phyloP scores from a whole-genome alignment of 2,113 vertebrate genomes.

The Numenius arquata region DNA sequence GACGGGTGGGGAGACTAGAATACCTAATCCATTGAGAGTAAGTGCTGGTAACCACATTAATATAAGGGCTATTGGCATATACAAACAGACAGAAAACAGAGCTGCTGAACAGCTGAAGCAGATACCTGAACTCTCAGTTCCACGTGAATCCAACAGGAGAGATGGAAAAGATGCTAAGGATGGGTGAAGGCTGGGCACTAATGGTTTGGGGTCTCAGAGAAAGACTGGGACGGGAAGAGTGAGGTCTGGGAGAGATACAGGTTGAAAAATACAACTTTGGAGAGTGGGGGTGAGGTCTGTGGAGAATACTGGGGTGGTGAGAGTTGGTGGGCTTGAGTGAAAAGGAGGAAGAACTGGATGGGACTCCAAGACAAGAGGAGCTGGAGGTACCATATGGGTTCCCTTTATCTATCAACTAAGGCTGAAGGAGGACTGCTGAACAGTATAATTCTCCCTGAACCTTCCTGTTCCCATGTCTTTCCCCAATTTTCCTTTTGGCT shows the following conservation, averaged over 20 bases:
- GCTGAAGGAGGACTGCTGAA: background rate
- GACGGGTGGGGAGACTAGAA: background rate
- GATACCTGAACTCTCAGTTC: background rate
- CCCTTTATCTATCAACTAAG: background rate
- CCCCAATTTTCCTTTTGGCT: background rate
- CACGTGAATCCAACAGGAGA: background rate
- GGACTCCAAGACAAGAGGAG: background rate
- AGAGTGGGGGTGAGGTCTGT: background rate
- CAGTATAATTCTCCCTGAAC: background rate
- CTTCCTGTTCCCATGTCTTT: background rate
- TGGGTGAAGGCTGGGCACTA: background rate
- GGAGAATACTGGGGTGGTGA: background rate
- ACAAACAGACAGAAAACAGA: background rate
- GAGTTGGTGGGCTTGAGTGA: background rate
- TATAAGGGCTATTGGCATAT: background rate
- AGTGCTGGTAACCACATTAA: background rate
- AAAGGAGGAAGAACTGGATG: background rate
- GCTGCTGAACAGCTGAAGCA: background rate
- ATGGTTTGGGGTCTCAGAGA: background rate
- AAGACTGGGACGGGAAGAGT: background rate
- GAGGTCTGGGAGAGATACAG: background rate
- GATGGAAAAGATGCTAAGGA: background rate
- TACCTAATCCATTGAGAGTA: background rate
- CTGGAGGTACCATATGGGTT: background rate
- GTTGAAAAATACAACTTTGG: background rate